These are phyloP conservation scores for Malthinus seriepunctatus DNA, from an alignment of 2,888 invertebrate genomes.

Conservation along the genomic window DNA sequence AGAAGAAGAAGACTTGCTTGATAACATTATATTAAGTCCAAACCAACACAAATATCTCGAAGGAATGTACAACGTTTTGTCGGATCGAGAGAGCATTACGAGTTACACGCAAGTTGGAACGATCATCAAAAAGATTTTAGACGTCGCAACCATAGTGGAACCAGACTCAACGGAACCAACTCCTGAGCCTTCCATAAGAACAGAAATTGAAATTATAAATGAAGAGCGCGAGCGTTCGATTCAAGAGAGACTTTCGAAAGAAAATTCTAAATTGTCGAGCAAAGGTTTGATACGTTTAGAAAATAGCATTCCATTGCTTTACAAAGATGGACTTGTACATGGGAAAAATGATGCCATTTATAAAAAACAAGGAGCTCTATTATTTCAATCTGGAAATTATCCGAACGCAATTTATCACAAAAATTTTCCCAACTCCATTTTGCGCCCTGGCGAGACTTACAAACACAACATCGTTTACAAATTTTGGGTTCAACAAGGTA, in stretches of 20 bases:
- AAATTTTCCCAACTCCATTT: conserved; percentile 60
- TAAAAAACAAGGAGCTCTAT: conserved; percentile 77
- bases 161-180: not conserved
- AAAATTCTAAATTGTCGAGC: conserved; percentile 4
- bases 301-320: conserved; percentile 11
- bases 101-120: conserved; percentile 3
- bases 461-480: conserved; percentile 73
- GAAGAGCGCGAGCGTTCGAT: not conserved
- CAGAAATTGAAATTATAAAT: not conserved
- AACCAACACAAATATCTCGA: conserved; percentile 22
- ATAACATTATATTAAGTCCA: conserved; percentile 1
- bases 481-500: conserved; percentile 61
- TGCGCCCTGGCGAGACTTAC: conserved; percentile 74
- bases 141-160: conserved; percentile 1
- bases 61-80: conserved; percentile 6
- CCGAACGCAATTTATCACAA: conserved; percentile 83
- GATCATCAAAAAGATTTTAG: conserved; percentile 16
- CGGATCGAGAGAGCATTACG: not conserved
- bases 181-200: not conserved
- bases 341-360: conserved; percentile 77
- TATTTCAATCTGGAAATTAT: conserved; percentile 87
- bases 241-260: not conserved
- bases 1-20: not conserved
- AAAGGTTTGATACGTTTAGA: conserved; percentile 9
- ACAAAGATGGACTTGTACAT: conserved; percentile 18